Conservation (phyloP, 2,113 vertebrate genomes). For the Brachyhypopomus occidentalis region DNA sequence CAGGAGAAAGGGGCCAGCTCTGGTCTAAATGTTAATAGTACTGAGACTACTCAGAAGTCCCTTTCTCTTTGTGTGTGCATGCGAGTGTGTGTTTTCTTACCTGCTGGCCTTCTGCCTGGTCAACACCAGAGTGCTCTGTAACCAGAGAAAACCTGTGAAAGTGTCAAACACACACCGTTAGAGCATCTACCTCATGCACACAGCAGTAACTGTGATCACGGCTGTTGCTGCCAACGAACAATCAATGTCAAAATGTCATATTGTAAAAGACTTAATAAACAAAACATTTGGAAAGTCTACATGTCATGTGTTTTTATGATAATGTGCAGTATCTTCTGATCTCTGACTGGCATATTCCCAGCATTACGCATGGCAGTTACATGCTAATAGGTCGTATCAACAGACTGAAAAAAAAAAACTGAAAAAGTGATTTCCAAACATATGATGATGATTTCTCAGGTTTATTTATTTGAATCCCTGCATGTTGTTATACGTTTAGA, state of each 20-base stretch:
- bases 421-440: too few relatives aligned
- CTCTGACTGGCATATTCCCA: background rate
- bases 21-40: too few relatives aligned
- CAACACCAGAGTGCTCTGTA: conserved; percentile 47
- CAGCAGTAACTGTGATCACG: background rate
- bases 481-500: background rate
- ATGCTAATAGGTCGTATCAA: too few relatives aligned
- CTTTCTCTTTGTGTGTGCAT: background rate
- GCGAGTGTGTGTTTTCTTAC: conserved; percentile 28
- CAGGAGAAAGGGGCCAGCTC: too few relatives aligned
- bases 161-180: background rate
- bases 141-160: conserved; percentile 52
- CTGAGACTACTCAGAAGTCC: background rate
- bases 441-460: too few relatives aligned
- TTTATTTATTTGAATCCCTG: background rate
- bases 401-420: too few relatives aligned
- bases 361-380: background rate
- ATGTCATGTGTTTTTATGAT: too few relatives aligned
- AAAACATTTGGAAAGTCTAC: background rate
- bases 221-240: background rate
- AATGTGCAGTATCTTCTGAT: background rate
- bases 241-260: background rate
- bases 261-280: background rate
- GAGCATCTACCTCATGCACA: background rate
- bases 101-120: conserved; percentile 36